Evolutionary conservation across 1,140 invertebrate genomes (phyloP), one percentile per base, ranked within the genome.

Genomic region (Oreohelix idahoensis): DNA sequence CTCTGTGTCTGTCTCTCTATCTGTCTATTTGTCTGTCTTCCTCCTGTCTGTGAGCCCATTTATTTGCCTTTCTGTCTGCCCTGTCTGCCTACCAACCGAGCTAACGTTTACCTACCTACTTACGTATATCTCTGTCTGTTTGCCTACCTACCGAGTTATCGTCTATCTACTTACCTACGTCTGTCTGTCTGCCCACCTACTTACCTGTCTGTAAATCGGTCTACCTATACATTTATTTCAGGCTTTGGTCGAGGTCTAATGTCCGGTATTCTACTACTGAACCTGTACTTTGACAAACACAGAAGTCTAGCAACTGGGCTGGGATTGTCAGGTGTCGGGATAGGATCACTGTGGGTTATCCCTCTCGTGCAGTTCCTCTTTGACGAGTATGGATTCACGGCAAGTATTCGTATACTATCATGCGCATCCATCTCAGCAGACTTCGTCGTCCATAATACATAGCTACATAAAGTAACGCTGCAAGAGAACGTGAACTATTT

Each of bases 281-380:
- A 49, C 32, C 42, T 71, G 0, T 81, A 81, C 66, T 81, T 81
- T 35, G 79, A 81, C 42, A 81, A 71, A 49, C 79, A 58, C 15
- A 35, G 79, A 35, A 71, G 79, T 17, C 35, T 81, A 26, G 79
- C 79, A 11, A 42, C 29, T 49, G 63, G 63, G 1, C 29, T 81
- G 38, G 36, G 35, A 20, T 17, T 32, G 10, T 70, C 79, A 15
- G 79, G 79, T 42, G 66, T 81, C 17, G 79, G 79, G 1, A 35
- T 81, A 8, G 79, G 79, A 13, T 17, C 79, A 10, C 42, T 81
- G n/a, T 36, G 35, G 32, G 13, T 71, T 26, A 39, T 81, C 17
- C 63, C 79, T 1, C 66, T 81, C 0, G 29, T 49, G 10, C 36
- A 70, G 36, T 70, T 71, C 42, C 42, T 81, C 0, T 81, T 81